Conservation (phyloP, 2,113 vertebrate species). For the Mus spicilegus region DNA sequence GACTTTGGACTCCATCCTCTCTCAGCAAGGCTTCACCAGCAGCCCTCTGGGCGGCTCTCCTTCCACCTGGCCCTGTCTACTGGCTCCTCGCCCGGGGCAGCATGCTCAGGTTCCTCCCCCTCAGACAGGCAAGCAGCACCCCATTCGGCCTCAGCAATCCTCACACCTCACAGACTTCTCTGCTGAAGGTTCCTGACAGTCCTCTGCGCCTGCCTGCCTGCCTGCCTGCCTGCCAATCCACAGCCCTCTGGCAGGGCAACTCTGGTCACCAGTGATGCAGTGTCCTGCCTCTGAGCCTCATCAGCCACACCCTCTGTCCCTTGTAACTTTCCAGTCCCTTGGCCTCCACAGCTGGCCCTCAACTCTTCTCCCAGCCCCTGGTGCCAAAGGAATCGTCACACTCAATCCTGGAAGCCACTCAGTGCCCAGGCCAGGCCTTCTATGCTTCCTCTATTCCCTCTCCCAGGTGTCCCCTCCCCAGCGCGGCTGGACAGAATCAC, state of each 20-base stretch:
- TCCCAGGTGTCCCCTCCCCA: background rate
- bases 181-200: background rate
- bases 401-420: background rate
- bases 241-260: background rate
- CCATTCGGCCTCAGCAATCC: background rate
- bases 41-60: background rate
- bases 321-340: background rate
- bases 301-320: background rate
- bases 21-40: rapidly evolving
- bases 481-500: background rate
- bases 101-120: background rate
- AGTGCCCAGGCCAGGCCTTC: background rate
- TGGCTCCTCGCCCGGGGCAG: background rate
- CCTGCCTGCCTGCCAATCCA: background rate
- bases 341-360: background rate
- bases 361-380: background rate
- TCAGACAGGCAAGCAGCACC: background rate
- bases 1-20: slow-evolving; percentile 48
- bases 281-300: background rate
- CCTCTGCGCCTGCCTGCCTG: background rate
- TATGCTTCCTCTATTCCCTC: background rate
- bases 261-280: background rate
- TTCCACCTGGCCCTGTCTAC: background rate
- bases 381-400: background rate
- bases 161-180: background rate